Conservation (phyloP, 2,888 invertebrate genomes). For the Nineta flava region DNA sequence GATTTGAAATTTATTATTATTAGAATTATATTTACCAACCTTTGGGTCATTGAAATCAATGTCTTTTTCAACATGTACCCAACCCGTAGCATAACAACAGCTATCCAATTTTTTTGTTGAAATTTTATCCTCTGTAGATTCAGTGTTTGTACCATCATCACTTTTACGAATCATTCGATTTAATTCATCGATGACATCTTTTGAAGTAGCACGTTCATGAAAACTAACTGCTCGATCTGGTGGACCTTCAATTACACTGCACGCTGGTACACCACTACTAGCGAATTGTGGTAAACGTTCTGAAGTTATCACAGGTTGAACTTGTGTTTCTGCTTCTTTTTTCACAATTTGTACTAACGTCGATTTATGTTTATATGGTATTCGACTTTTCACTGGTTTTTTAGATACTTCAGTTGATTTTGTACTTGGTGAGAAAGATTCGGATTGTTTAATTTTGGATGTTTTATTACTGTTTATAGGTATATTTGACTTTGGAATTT, state of each 20-base stretch:
- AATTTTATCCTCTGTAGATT: constrained; percentile 10
- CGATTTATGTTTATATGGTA: constrained; percentile 6
- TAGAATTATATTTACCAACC: too few relatives aligned
- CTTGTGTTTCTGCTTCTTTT: constrained; percentile 2
- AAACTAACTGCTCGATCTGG: constrained; percentile 46
- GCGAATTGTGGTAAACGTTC: constrained; percentile 24
- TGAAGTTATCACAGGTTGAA: constrained; percentile 23
- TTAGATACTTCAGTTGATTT: constrained; percentile 24
- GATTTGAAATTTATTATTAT: too few relatives aligned
- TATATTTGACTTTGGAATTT: constrained; percentile 6
- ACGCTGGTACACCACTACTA: constrained; percentile 21
- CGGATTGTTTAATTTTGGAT: constrained; percentile 9
- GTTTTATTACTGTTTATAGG: constrained; percentile 7
- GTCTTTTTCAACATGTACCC: constrained; percentile 64
- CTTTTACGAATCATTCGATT: constrained; percentile 46
- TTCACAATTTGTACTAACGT: constrained; percentile 4
- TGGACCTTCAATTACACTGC: constrained; percentile 29
- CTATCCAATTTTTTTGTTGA: constrained; percentile 34
- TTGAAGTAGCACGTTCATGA: constrained; percentile 56
- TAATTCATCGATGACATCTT: constrained; percentile 60
- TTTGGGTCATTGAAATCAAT: constrained; percentile 66
- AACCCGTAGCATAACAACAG: constrained; percentile 55
- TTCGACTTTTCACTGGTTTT: constrained; percentile 18
- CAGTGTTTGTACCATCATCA: constrained; percentile 25
- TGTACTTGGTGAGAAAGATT: constrained; percentile 9